Evolutionary conservation across 64 coral and sea anemone genomes (phyloP), one percentile per base, ranked within the genome.

Genomic region (Stichodactyla helianthus): DNA sequence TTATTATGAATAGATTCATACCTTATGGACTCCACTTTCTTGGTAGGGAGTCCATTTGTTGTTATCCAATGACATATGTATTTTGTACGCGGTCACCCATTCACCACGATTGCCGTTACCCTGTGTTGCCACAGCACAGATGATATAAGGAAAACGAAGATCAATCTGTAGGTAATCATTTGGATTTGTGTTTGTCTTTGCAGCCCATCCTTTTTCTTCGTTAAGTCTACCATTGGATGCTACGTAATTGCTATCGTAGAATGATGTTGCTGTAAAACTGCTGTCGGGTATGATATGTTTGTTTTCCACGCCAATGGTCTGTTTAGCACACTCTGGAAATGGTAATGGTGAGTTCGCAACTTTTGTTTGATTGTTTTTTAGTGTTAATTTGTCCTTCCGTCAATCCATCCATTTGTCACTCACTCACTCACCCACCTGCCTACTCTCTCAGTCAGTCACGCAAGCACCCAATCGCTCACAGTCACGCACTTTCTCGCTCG

Each of bases 161-260:
- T 79, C 77, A 14, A 79, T 14, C 77, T 79, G 77, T 79, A 79
- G 50, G 77, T 79, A 79, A 25, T 79, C 77, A 7, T 79, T 50
- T 50, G 77, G 77, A 18, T 79, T 79, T 8, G 77, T 50, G 6
- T 20, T 50, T 50, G 26, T 52, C 26, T 52, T 31, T 79, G 77
- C 11, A 6, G 77, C 26, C 77, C 77, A 79, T 10, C 77, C 77
- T 28, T 51, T 28, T 5, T 0, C 5, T 10, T 14, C 5, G 31
- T 79, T 79, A 79, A 79, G 31, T 50, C 77, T 79, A 14, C 27
- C 77, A 79, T 79, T 79, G 14, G 5, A 79, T 2, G 77, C 22
- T 6, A 50, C 14, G 16, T 10, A 8, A 6, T 28, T 28, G 16
- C 22, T 6, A 79, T 52, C 16, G 5, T 9, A 50, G 7, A 14